Conservation (phyloP, 2,113 vertebrate genomes). For the Martes martes region DNA sequence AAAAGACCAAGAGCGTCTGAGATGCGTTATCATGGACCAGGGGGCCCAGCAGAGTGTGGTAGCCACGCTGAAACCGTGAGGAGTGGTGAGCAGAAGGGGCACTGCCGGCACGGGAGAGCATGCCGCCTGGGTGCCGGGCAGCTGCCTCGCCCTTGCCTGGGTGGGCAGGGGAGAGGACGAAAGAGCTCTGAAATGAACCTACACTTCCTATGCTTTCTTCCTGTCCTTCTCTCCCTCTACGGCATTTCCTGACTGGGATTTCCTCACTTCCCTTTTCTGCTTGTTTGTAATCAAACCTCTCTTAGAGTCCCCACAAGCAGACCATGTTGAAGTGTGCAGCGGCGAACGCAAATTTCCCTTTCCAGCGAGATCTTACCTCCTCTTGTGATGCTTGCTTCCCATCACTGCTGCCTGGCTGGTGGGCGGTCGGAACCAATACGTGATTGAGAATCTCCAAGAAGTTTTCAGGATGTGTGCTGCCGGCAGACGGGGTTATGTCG, state of each 20-base stretch:
- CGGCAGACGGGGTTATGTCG: rapidly evolving
- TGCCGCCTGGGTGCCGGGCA: rapidly evolving
- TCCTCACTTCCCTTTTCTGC: too few relatives aligned
- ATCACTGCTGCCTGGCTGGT: not conserved
- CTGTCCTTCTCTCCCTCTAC: not conserved
- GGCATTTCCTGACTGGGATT: not conserved
- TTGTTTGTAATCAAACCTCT: not conserved
- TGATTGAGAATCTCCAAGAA: not conserved
- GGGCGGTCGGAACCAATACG: not conserved
- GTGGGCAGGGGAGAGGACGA: rapidly evolving
- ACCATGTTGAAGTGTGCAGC: rapidly evolving
- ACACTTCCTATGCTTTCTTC: not conserved
- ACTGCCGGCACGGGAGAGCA: rapidly evolving
- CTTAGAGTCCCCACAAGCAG: not conserved
- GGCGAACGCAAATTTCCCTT: rapidly evolving
- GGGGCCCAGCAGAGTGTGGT: rapidly evolving
- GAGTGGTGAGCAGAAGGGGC: rapidly evolving
- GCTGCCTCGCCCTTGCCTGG: not conserved
- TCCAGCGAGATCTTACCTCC: not conserved
- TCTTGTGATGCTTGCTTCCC: too few relatives aligned
- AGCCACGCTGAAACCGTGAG: rapidly evolving
- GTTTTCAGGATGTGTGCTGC: too few relatives aligned
- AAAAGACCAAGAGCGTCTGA: not conserved
- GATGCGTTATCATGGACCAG: not conserved
- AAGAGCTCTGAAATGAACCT: not conserved